Base-by-base conservation (phyloP, 2,888 invertebrate genomes). In the Sminthurinus aureus region DNA sequence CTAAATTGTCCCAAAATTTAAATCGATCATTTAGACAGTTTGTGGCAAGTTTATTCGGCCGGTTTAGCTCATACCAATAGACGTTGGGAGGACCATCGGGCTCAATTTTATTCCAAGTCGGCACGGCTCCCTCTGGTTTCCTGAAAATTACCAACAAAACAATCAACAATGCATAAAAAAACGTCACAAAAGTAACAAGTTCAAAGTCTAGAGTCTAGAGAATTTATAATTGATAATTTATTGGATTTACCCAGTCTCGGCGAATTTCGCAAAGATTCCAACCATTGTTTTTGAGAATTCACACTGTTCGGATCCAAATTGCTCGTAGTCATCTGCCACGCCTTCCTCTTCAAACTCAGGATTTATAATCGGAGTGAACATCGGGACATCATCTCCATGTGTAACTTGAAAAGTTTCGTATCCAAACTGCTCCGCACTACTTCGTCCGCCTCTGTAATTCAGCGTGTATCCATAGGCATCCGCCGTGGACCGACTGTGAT, bases 391-490 rank as follows among this genome's bases (percentile, higher is more conserved):
- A 18, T 75, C 75, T 1, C 75, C 50, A 75, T 75, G 75, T 8
- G 75, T 38, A 2, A 8, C 26, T 18, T 18, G 50, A 50, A 50
- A 38, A 38, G 6, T 66, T 66, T 66, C 11, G 20, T 11, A 66
- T 8, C 66, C 66, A 6, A n/a, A 6, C 6, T 66, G 8, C 15
- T 8, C 20, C 58, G 11, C 58, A 12, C 58, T 9, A 58, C 69
- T 69, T 13, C 24, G 64, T 18, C 86, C 87, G 51, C 82, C 85
- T 11, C 78, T 76, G 67, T 85, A 86, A 8, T 76, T 82, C 73
- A 82, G 85, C 12, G 82, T 52, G 79, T 86, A 86, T 51, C 84
- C 69, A 52, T 86, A 87, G 0, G 86, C 85, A 0, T 86, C 85
- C 20, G 85, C 85, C n/a, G n/a, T n/a, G 18, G 81, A 75, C 6